Evolutionary conservation across 2,113 vertebrate species (phyloP).

Genomic region (Brienomyrus brachyistius): DNA sequence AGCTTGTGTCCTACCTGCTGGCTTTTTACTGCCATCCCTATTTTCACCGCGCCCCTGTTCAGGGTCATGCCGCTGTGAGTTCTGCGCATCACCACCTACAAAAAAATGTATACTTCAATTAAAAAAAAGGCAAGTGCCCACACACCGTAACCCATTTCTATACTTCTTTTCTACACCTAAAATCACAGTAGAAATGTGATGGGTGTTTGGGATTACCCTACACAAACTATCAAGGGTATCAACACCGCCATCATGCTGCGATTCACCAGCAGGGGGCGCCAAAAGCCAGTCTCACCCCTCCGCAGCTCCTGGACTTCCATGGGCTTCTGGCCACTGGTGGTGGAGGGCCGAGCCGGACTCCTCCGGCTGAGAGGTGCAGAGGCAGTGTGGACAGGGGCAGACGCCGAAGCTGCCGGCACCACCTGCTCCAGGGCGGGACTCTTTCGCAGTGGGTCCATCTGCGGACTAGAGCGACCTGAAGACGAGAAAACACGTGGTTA

Average conservation of each 20-base stretch:
- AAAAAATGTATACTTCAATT: too few species aligned
- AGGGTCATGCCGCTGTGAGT: constrained; percentile 67
- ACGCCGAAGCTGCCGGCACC: constrained; percentile 64
- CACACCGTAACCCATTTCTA: not conserved
- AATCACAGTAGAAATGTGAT: not conserved
- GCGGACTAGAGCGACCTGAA: constrained; percentile 75
- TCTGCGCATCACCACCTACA: constrained; percentile 73
- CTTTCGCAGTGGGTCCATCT: constrained; percentile 72
- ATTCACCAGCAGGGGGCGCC: constrained; percentile 13
- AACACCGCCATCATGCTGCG: constrained; percentile 2
- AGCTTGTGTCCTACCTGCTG: constrained; percentile 57
- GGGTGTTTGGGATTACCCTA: not conserved
- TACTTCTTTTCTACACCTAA: not conserved
- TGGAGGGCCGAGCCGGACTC: constrained; percentile 65
- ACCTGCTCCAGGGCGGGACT: constrained; percentile 72
- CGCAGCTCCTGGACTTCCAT: constrained; percentile 79
- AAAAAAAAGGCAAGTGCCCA: not conserved
- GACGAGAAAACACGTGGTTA: not conserved
- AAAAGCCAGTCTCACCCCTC: constrained; percentile 60
- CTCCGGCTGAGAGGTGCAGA: constrained; percentile 71
- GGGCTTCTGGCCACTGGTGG: constrained; percentile 68
- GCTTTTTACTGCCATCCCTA: constrained; percentile 65
- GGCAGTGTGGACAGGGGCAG: constrained; percentile 44
- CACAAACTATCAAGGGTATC: not conserved
- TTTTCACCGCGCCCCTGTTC: constrained; percentile 77